Percentiles rank a stretch among this genome's conserved stretches.
Conservation (phyloP, 2,888 invertebrate species). For the Syritta pipiens region DNA sequence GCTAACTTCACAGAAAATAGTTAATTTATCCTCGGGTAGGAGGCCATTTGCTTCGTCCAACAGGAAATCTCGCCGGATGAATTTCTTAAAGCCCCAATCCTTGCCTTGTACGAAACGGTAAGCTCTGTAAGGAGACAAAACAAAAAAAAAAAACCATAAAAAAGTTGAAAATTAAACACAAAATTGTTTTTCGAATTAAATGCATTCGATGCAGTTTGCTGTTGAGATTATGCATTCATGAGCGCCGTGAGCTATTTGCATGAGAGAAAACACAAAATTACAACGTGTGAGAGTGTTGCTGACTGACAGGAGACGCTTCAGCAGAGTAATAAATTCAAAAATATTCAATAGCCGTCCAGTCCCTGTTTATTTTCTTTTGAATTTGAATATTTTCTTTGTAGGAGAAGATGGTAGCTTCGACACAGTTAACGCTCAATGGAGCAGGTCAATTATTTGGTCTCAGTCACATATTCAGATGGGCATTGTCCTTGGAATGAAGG, state of each 20-base stretch:
- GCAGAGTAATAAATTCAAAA: slow-evolving; percentile 48
- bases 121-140: slow-evolving; percentile 83
- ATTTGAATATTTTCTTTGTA: slow-evolving; percentile 17
- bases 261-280: slow-evolving; percentile 1
- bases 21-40: slow-evolving; percentile 98
- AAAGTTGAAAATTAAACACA: not conserved
- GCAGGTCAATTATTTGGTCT: slow-evolving; percentile 39
- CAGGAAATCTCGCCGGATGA: slow-evolving; percentile 98
- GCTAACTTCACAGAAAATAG: slow-evolving; percentile 99
- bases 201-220: slow-evolving; percentile 8
- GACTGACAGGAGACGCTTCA: slow-evolving; percentile 17
- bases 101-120: slow-evolving; percentile 99
- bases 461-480: slow-evolving; percentile 48
- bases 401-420: not conserved
- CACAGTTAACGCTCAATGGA: slow-evolving; percentile 7
- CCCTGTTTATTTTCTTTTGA: slow-evolving; percentile 30
- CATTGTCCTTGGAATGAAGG: slow-evolving; percentile 36
- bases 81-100: slow-evolving; percentile 99
- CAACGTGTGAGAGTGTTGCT: slow-evolving; percentile 1
- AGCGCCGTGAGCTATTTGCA: slow-evolving; percentile 25
- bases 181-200: not conserved
- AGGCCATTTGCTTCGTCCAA: slow-evolving; percentile 99
- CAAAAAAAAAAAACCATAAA: slow-evolving; percentile 4
- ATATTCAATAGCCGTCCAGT: slow-evolving; percentile 54
- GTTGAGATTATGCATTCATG: slow-evolving; percentile 53